Evolutionary conservation across 2,888 invertebrate species (phyloP), one percentile per base, ranked within the genome.

Genomic region (Aethes cnicana): DNA sequence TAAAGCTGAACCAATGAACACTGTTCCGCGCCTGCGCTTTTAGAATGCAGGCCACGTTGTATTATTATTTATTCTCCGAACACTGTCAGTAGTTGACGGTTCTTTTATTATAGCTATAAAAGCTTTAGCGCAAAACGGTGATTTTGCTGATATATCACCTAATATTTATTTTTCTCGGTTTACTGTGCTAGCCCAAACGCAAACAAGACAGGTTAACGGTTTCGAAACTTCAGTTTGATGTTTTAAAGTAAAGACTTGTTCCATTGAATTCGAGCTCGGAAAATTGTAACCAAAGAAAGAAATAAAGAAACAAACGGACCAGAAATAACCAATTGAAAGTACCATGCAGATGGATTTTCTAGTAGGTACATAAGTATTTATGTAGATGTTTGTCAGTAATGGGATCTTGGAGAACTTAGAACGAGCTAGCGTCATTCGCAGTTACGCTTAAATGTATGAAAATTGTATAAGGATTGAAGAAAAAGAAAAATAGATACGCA

Each of bases 51-150:
- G 70, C 74, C 81, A 77, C 76, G 78, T 74, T 62, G 71, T 72
- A 68, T 70, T 52, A 72, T 72, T 84, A 78, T 84, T 83, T 83
- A 82, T 82, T 84, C 79, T 69, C 55, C 65, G 75, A 74, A 78
- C 72, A 72, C 80, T 75, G 72, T 74, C 73, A 76, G 74, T 72
- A 65, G 84, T 84, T 80, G 86, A 86, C 87, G 79, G 83, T 81
- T 81, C 78, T 85, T 89, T 89, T 89, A 89, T 87, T 85, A 84
- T 74, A 72, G 83, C 81, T 81, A 82, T 88, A 86, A 89, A 85
- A 74, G 61, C 69, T 61, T 66, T 73, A 72, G 70, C 74, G 80
- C 78, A 79, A 84, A 84, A 77, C 72, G 69, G 68, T 69, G 76
- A 80, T 84, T 84, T 87, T 83, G 71, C 76, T 77, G 85, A 86